Conservation (phyloP, 2,113 vertebrate species). For the Oreamnos americanus region DNA sequence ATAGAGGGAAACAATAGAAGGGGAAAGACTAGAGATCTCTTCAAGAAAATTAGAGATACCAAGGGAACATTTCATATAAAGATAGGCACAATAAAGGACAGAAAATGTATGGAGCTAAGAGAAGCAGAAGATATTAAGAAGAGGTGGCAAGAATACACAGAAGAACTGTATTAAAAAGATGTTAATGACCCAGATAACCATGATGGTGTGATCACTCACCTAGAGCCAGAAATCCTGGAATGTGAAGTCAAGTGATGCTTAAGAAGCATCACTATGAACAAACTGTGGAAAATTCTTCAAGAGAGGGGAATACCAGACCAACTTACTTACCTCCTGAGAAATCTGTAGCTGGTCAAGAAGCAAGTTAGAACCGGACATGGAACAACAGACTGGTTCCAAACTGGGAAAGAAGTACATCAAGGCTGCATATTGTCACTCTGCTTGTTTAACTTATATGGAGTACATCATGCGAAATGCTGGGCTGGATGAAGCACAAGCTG, state of each 20-base stretch:
- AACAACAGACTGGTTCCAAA: not conserved
- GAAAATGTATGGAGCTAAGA: not conserved
- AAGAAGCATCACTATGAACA: not conserved
- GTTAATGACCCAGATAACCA: not conserved
- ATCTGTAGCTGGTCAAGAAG: not conserved
- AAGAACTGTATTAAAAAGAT: not conserved
- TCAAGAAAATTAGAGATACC: not conserved
- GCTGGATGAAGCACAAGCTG: not conserved
- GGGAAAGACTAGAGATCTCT: not conserved
- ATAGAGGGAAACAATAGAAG: not conserved
- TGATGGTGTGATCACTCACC: not conserved
- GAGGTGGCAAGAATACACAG: not conserved
- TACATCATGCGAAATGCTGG: not conserved
- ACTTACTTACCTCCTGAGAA: not conserved
- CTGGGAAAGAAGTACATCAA: not conserved
- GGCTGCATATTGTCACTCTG: not conserved
- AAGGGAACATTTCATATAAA: not conserved
- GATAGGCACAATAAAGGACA: not conserved
- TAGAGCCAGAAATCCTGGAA: not conserved
- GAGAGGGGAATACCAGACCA: not conserved
- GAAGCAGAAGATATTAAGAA: not conserved
- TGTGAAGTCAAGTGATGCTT: not conserved
- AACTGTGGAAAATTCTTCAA: not conserved
- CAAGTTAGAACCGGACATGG: not conserved
- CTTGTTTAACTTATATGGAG: not conserved